Evolutionary conservation across 2,888 invertebrate genomes (phyloP).

Genomic region (Rugalucina vietnamica): DNA sequence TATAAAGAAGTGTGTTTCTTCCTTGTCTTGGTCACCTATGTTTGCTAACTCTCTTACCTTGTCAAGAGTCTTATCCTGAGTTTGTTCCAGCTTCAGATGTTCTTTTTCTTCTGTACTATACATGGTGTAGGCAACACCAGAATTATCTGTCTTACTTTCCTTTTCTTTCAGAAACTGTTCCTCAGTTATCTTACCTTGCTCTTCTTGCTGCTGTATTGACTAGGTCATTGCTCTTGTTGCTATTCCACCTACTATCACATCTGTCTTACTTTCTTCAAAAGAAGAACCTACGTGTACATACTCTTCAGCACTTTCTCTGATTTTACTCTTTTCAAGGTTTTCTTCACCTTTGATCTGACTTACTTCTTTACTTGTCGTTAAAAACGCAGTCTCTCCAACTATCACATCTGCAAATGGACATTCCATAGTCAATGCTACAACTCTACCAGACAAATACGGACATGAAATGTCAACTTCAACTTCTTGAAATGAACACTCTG

Average conservation of each 20-base stretch:
- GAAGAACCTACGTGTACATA: no score
- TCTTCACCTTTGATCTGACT: no score
- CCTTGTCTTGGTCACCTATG: background rate
- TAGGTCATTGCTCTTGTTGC: background rate
- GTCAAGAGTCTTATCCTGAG: background rate
- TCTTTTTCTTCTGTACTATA: background rate
- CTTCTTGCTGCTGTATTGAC: no score
- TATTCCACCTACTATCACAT: background rate
- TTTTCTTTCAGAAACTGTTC: no score
- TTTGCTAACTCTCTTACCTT: constrained; percentile 2
- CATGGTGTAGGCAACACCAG: no score
- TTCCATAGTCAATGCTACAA: background rate
- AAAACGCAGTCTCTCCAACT: background rate
- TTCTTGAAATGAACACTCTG: background rate
- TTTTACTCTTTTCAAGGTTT: no score
- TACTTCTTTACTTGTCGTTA: no score
- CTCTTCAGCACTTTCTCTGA: no score
- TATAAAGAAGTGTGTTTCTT: background rate
- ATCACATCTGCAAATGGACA: background rate
- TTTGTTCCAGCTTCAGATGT: background rate
- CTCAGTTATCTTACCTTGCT: no score
- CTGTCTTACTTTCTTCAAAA: no score
- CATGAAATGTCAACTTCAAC: background rate
- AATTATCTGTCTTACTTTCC: no score
- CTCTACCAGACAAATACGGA: background rate